These are phyloP conservation scores for Gracilinanus agilis DNA, from an alignment of 2,113 vertebrate genomes.

Conservation along the genomic window DNA sequence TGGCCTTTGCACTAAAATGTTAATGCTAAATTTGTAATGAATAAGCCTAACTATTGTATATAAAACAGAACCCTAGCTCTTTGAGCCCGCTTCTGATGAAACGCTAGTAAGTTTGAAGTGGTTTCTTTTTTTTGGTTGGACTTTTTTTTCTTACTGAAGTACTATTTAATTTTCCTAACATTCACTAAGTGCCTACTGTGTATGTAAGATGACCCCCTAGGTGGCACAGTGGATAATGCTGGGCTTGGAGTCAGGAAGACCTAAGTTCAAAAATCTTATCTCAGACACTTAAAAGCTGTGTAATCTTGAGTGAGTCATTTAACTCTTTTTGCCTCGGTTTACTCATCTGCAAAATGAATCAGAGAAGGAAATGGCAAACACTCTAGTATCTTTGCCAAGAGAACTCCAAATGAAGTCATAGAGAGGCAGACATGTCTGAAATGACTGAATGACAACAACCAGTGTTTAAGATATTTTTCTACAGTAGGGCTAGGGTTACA, in stretches of 20 bases:
- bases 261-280: not conserved
- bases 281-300: not conserved
- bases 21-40: constrained; percentile 76
- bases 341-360: not conserved
- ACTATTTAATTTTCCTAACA: not conserved
- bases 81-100: constrained; percentile 22
- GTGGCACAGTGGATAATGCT: not conserved
- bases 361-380: not conserved
- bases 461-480: no score
- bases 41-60: constrained; percentile 51
- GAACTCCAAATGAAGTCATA: not conserved
- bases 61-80: constrained; percentile 48
- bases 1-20: constrained; percentile 79
- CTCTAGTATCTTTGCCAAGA: not conserved
- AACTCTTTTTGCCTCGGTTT: not conserved
- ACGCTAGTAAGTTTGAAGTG: not conserved
- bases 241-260: not conserved
- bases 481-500: no score
- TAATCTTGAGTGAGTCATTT: not conserved
- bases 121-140: not conserved
- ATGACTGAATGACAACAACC: not conserved
- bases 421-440: not conserved
- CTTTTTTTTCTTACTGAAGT: not conserved
- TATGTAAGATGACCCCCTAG: not conserved
- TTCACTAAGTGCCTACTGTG: not conserved